Evolutionary conservation across 2,888 invertebrate genomes (phyloP).

Genomic region (Candidula unifasciata): DNA sequence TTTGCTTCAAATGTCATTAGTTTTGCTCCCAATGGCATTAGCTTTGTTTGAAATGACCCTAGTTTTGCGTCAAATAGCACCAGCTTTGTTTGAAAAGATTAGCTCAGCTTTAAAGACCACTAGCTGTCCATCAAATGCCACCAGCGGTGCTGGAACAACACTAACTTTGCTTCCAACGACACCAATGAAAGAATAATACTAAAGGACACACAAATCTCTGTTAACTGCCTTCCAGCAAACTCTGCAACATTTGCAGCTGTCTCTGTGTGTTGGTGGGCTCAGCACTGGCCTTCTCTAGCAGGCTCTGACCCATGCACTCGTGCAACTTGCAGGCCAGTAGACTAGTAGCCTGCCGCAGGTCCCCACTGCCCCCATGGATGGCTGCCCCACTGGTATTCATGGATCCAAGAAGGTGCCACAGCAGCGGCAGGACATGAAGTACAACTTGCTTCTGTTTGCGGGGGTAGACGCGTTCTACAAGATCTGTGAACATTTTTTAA

Average conservation of each 20-base stretch:
- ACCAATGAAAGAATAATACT: background rate
- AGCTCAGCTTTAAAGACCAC: background rate
- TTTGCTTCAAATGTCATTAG: too few relatives aligned
- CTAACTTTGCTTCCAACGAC: background rate
- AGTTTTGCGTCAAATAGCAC: background rate
- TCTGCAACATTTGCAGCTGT: conserved; percentile 68
- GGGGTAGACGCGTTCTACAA: conserved; percentile 71
- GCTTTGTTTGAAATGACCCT: too few relatives aligned
- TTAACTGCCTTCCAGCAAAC: conserved; percentile 48
- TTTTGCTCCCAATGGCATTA: too few relatives aligned
- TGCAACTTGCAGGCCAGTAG: conserved; percentile 66
- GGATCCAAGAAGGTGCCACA: conserved; percentile 74
- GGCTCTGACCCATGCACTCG: conserved; percentile 67
- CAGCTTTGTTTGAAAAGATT: background rate
- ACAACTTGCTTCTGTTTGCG: conserved; percentile 75
- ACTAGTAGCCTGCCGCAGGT: conserved; percentile 67
- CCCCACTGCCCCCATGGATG: conserved; percentile 67
- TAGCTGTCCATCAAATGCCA: background rate
- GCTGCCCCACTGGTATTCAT: conserved; percentile 68
- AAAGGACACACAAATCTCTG: background rate
- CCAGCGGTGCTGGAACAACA: too few relatives aligned
- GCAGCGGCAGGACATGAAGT: conserved; percentile 75
- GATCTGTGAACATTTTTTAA: conserved; percentile 60
- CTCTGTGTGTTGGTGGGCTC: conserved; percentile 67
- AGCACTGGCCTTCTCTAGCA: conserved; percentile 68